Evolutionary conservation across 1,140 invertebrate species (phyloP), one percentile per base, ranked within the genome.

Genomic region (Schmidtea mediterranea): DNA sequence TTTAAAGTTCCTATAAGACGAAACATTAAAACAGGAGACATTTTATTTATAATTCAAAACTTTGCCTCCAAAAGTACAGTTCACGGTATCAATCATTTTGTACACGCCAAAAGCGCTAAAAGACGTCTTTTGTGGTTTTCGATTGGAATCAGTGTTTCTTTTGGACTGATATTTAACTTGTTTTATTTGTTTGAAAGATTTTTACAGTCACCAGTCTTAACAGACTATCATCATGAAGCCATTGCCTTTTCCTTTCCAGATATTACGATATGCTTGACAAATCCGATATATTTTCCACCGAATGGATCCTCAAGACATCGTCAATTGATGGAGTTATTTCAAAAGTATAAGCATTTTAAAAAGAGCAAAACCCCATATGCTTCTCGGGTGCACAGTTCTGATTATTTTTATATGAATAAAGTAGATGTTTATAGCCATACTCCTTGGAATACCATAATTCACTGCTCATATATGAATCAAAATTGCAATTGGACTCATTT

Each of bases 231-330:
- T 18, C 46, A 48, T 24, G 46, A 48, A 18, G 15, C 16, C 5
- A 32, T 23, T 23, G 13, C 46, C 18, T 48, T 48, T 23, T 15
- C 13, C 9, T 48, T 48, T 48, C 46, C 46, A 9, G 46, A 48
- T 48, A 21, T 48, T 6, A 48, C 46, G 3, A 15, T 48, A 18
- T 48, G 46, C 15, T 18, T 22, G 18, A 48, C 23, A 6, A 48
- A 48, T 37, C 46, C 46, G 3, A n/a, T 48, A 5, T 48, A 38
- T 37, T 48, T 48, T 15, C 46, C 46, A 40, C 46, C 46, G 5
- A 48, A 40, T n/a, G 46, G 46, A 18, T 22, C 46, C 3, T 2
- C 13, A 15, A 18, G 23, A 24, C 9, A 24, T n/a, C 12, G 6
- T 2, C 5, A 48, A 22, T 24, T 48, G 3, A 6, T 23, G 24